A percentile compares a stretch with the other conserved stretches of the same genome.
Evolutionary conservation across 2,888 invertebrate species (phyloP).

Genomic region (Drosophila mettleri): DNA sequence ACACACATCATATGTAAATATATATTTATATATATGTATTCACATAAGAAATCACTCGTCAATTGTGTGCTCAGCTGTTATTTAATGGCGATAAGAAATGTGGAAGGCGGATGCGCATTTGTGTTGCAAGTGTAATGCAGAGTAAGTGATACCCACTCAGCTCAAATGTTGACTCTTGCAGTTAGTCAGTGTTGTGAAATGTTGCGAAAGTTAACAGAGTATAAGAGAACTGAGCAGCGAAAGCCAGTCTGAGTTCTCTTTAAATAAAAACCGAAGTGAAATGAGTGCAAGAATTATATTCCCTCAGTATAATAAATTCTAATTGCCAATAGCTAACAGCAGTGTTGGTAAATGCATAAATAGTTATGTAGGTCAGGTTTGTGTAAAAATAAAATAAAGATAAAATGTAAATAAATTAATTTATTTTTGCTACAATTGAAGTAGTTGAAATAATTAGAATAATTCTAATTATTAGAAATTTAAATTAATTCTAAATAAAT

Average conservation of each 20-base stretch:
- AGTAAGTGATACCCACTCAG: slow-evolving; percentile 7
- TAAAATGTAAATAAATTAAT: too few relatives aligned
- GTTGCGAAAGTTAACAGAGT: neutral
- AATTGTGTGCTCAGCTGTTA: slow-evolving; percentile 42
- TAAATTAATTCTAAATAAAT: too few relatives aligned
- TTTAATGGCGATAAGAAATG: slow-evolving; percentile 36
- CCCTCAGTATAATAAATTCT: neutral
- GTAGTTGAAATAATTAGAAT: too few relatives aligned
- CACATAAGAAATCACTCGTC: slow-evolving; percentile 36
- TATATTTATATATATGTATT: slow-evolving; percentile 3
- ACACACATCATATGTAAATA: neutral
- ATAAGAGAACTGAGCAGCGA: neutral
- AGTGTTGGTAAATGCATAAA: neutral
- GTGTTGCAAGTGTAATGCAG: slow-evolving; percentile 17
- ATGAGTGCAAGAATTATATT: neutral
- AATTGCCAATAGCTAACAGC: neutral
- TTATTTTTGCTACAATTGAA: too few relatives aligned
- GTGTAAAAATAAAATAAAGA: too few relatives aligned
- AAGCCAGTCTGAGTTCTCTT: neutral
- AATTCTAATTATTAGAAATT: too few relatives aligned
- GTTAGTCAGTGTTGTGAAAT: slow-evolving; percentile 26
- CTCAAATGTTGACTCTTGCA: neutral
- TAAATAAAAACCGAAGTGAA: too few relatives aligned
- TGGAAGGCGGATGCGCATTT: slow-evolving; percentile 32
- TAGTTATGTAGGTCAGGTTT: neutral